Evolutionary conservation across 2,113 vertebrate species (phyloP).

Genomic region (Chaenogobius annularis): DNA sequence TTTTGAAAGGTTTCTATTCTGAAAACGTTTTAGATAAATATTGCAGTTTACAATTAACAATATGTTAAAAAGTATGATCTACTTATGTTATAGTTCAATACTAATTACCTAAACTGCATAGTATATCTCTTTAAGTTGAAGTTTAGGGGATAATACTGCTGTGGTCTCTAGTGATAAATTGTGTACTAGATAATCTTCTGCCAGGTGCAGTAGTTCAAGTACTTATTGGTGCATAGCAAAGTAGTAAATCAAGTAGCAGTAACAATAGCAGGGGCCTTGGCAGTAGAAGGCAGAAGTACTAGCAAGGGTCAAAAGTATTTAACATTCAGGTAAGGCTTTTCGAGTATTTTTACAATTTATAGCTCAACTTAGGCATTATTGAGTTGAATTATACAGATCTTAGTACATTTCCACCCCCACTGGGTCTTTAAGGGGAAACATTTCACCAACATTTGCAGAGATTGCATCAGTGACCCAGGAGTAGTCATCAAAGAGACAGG

Average conservation of each 20-base stretch:
- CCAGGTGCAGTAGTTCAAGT: neutral
- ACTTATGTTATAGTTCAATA: no score
- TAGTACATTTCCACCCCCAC: slow-evolving; percentile 29
- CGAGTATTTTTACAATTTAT: neutral
- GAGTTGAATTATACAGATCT: neutral
- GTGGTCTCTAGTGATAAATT: neutral
- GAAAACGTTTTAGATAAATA: no score
- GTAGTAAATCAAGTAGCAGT: neutral
- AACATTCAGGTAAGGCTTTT: neutral
- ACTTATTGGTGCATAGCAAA: neutral
- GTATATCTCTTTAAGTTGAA: no score
- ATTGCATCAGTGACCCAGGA: slow-evolving; percentile 39
- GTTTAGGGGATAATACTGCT: no score
- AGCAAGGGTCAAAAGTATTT: neutral
- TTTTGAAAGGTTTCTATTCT: no score
- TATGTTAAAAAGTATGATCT: no score
- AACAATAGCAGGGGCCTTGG: neutral
- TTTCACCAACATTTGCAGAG: slow-evolving; percentile 32
- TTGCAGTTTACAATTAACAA: no score
- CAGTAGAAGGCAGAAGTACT: neutral
- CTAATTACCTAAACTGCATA: no score
- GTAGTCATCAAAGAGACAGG: slow-evolving; percentile 34
- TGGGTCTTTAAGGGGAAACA: slow-evolving; percentile 39
- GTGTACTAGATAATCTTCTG: no score
- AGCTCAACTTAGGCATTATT: neutral